Evolutionary conservation across 2,797 vertebrate species (phyloP).

Genomic region (Sebastes steindachneri): DNA sequence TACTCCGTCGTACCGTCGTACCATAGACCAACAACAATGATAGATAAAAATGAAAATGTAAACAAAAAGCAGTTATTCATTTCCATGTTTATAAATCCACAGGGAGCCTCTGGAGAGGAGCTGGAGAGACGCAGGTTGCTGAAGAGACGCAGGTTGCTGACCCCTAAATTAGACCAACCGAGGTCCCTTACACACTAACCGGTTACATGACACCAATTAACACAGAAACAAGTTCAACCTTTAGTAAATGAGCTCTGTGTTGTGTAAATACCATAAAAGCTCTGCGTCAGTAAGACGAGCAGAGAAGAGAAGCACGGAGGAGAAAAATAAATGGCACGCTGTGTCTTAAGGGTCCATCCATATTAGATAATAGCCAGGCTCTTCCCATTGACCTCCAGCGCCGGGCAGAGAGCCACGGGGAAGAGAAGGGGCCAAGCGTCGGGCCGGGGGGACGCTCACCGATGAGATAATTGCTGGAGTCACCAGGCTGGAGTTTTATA

Average conservation of each 20-base stretch:
- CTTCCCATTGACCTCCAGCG: conserved; percentile 63
- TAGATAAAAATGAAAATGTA: too few species aligned
- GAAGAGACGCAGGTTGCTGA: too few species aligned
- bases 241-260: not conserved
- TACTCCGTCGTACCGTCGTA: too few species aligned
- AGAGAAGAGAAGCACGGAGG: conserved; percentile 17
- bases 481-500: conserved; percentile 58
- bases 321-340: conserved; percentile 66
- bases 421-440: conserved; percentile 46
- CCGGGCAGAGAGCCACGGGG: conserved; percentile 66
- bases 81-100: too few species aligned
- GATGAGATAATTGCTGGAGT: conserved; percentile 75
- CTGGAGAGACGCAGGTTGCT: too few species aligned
- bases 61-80: too few species aligned
- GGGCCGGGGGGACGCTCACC: conserved; percentile 39
- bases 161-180: not conserved
- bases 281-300: not conserved
- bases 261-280: not conserved
- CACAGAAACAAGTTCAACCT: not conserved
- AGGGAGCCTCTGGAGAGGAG: too few species aligned
- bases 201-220: not conserved
- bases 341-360: conserved; percentile 56
- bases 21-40: too few species aligned
- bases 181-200: not conserved
- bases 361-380: conserved; percentile 67